phyloP scores from a whole-genome alignment of 2,888 invertebrate genomes.

The Aproaerema taeniolella region DNA sequence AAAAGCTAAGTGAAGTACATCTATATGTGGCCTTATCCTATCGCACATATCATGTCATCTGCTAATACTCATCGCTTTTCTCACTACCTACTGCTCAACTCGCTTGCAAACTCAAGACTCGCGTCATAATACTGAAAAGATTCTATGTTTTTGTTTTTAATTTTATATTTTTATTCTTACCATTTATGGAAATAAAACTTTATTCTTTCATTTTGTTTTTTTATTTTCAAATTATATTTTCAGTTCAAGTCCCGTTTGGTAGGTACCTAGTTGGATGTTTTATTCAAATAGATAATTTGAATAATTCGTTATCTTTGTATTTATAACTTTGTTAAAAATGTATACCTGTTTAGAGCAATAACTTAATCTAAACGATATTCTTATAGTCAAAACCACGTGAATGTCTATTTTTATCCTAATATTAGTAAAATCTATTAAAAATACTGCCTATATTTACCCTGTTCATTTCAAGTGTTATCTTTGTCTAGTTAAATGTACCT shows the following conservation, averaged over 20 bases:
- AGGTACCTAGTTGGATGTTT: no score
- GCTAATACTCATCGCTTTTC: slow-evolving; percentile 67
- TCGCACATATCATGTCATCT: slow-evolving; percentile 51
- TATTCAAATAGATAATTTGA: no score
- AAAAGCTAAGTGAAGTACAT: slow-evolving; percentile 67
- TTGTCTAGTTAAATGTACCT: no score
- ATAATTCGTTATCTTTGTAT: no score
- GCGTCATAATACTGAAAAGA: slow-evolving; percentile 19
- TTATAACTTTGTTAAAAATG: slow-evolving; percentile 58
- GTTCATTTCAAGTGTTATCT: no score
- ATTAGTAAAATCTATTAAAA: slow-evolving; percentile 32
- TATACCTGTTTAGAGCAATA: slow-evolving; percentile 63
- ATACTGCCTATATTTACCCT: no score
- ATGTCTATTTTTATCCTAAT: slow-evolving; percentile 60
- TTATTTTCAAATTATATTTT: no score
- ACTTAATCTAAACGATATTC: slow-evolving; percentile 47
- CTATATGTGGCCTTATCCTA: slow-evolving; percentile 64
- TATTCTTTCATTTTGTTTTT: no score
- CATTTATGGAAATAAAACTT: slow-evolving; percentile 56
- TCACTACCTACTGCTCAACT: slow-evolving; percentile 38
- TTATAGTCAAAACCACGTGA: slow-evolving; percentile 44
- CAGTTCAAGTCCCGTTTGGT: no score
- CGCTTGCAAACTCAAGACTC: slow-evolving; percentile 43
- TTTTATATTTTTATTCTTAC: slow-evolving; percentile 20
- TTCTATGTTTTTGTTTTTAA: no score